Conservation (phyloP, 1,140 invertebrate genomes). For the Asbolus verrucosus region DNA sequence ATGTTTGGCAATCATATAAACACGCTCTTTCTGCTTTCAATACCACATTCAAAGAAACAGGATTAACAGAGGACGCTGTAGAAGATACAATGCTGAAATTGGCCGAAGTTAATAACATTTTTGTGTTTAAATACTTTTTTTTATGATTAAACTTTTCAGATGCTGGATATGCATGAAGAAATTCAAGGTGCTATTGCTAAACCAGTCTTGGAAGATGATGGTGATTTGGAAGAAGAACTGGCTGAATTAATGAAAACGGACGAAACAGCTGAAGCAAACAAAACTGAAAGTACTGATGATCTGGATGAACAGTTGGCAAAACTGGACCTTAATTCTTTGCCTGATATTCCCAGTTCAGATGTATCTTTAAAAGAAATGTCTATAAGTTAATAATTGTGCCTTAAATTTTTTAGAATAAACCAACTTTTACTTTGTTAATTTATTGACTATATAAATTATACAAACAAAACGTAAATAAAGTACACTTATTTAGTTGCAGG, state of each 20-base stretch:
- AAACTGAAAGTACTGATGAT: slow-evolving; percentile 47
- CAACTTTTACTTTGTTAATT: slow-evolving; percentile 7
- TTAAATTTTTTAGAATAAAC: no score
- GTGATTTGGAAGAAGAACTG: slow-evolving; percentile 65
- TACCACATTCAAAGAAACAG: slow-evolving; percentile 61
- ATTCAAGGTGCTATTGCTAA: slow-evolving; percentile 62
- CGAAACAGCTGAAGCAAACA: slow-evolving; percentile 45
- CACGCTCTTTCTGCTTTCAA: slow-evolving; percentile 64
- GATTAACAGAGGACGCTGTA: slow-evolving; percentile 64
- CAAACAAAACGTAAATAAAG: slow-evolving; percentile 21
- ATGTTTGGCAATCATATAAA: slow-evolving; percentile 65
- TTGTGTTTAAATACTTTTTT: background rate
- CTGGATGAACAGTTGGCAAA: slow-evolving; percentile 53
- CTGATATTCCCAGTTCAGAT: slow-evolving; percentile 49
- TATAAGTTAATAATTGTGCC: slow-evolving; percentile 8
- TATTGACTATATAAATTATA: slow-evolving; percentile 26
- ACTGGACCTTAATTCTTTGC: slow-evolving; percentile 51
- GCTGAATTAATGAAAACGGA: slow-evolving; percentile 59
- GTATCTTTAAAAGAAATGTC: slow-evolving; percentile 11
- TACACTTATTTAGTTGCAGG: slow-evolving; percentile 12
- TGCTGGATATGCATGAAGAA: slow-evolving; percentile 64
- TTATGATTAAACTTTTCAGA: slow-evolving; percentile 53
- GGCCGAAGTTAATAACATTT: slow-evolving; percentile 59
- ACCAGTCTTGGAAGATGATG: slow-evolving; percentile 53
- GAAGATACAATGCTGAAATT: slow-evolving; percentile 65